Evolutionary conservation across 2,113 vertebrate species (phyloP).

Genomic region (Glaucomys volans): DNA sequence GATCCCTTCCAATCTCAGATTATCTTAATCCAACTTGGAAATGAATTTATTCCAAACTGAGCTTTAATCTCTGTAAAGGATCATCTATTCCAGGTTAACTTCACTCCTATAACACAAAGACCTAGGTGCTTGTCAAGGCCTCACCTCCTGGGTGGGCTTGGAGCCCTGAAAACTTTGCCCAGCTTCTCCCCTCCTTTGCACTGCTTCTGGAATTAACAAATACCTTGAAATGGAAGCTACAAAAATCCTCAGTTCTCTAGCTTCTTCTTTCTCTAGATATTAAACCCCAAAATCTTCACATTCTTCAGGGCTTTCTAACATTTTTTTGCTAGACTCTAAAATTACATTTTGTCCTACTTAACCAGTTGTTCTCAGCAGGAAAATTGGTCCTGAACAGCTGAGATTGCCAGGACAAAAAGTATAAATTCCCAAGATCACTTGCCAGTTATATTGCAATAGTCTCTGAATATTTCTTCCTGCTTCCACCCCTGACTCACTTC

Average conservation of each 20-base stretch:
- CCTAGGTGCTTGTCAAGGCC: background rate
- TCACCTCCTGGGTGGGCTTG: background rate
- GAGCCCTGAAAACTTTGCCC: background rate
- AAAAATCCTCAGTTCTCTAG: background rate
- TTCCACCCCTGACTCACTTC: background rate
- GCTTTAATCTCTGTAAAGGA: background rate
- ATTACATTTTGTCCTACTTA: background rate
- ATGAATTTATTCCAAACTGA: background rate
- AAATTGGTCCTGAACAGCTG: background rate
- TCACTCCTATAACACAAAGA: background rate
- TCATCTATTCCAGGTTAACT: background rate
- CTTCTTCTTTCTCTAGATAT: background rate
- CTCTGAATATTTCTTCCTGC: background rate
- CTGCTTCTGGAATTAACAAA: background rate
- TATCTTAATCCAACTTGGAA: conserved; percentile 33
- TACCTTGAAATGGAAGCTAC: background rate
- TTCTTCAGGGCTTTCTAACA: background rate
- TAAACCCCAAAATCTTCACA: background rate
- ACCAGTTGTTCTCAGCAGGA: background rate
- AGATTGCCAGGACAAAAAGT: background rate
- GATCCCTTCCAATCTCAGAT: background rate
- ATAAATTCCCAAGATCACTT: background rate
- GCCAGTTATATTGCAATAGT: background rate
- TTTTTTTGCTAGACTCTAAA: background rate
- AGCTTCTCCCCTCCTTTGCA: background rate